These are phyloP conservation scores for Columba guinea DNA, from an alignment of 2,797 vertebrate species.

Conservation along the genomic window DNA sequence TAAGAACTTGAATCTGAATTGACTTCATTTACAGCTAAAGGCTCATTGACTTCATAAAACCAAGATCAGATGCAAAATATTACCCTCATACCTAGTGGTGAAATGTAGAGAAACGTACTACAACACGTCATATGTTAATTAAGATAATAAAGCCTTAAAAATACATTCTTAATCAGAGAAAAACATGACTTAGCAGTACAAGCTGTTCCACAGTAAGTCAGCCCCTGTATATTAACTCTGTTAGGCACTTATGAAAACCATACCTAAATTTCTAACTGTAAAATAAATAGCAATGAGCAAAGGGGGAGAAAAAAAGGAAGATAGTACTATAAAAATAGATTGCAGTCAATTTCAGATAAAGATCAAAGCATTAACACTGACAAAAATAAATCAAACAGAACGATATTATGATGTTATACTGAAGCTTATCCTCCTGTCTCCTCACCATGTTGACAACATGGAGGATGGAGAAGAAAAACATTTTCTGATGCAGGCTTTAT, in stretches of 20 bases:
- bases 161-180: background rate
- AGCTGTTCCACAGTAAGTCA: background rate
- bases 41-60: background rate
- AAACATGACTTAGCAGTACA: background rate
- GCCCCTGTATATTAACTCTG: background rate
- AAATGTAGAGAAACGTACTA: background rate
- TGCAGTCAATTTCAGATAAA: background rate
- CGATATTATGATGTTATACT: fast-evolving
- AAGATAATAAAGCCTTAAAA: background rate
- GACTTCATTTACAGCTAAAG: background rate
- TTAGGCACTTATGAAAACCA: background rate
- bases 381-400: background rate
- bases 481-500: background rate
- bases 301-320: background rate
- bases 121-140: background rate
- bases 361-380: background rate
- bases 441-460: background rate
- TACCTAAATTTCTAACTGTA: background rate
- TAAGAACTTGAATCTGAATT: background rate
- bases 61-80: background rate
- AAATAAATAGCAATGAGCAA: background rate
- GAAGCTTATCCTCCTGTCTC: background rate
- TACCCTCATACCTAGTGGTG: background rate
- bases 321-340: background rate
- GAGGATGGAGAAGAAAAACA: background rate